These are phyloP conservation scores for Orcinus orca DNA, from an alignment of 2,113 vertebrate genomes.

Conservation along the genomic window DNA sequence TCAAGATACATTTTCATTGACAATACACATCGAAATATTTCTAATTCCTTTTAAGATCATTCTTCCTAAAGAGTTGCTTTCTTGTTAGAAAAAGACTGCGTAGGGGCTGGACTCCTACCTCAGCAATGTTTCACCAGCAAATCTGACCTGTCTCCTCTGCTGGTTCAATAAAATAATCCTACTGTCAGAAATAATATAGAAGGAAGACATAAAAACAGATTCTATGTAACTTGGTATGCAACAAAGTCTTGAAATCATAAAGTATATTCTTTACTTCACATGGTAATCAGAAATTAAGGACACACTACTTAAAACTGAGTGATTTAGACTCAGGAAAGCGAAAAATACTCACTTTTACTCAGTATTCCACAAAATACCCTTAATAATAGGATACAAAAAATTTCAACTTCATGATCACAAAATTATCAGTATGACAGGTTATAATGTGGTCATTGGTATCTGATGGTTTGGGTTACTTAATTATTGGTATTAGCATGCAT, in stretches of 20 bases:
- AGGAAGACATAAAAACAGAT: slow-evolving; percentile 65
- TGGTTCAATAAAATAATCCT: slow-evolving; percentile 74
- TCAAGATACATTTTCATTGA: slow-evolving; percentile 24
- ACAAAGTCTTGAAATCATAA: slow-evolving; percentile 49
- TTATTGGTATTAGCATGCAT: background rate
- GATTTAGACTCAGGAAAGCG: background rate
- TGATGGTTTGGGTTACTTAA: background rate
- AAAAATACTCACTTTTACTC: slow-evolving; percentile 44
- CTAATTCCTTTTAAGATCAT: slow-evolving; percentile 29
- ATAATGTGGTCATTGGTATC: background rate
- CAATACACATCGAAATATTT: slow-evolving; percentile 28
- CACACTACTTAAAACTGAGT: slow-evolving; percentile 37
- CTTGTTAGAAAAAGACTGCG: background rate
- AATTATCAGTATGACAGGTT: slow-evolving; percentile 21
- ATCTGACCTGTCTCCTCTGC: slow-evolving; percentile 74
- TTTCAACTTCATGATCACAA: slow-evolving; percentile 13
- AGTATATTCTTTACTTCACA: slow-evolving; percentile 36
- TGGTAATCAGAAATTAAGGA: slow-evolving; percentile 50
- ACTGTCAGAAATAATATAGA: slow-evolving; percentile 75
- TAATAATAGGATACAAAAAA: slow-evolving; percentile 14
- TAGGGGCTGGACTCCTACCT: slow-evolving; percentile 39
- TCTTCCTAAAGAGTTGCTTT: slow-evolving; percentile 20
- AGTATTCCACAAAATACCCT: slow-evolving; percentile 40
- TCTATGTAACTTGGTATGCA: slow-evolving; percentile 26
- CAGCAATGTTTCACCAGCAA: slow-evolving; percentile 61